Evolutionary conservation across 2,113 vertebrate species (phyloP).

Genomic region (Myotis yumanensis): DNA sequence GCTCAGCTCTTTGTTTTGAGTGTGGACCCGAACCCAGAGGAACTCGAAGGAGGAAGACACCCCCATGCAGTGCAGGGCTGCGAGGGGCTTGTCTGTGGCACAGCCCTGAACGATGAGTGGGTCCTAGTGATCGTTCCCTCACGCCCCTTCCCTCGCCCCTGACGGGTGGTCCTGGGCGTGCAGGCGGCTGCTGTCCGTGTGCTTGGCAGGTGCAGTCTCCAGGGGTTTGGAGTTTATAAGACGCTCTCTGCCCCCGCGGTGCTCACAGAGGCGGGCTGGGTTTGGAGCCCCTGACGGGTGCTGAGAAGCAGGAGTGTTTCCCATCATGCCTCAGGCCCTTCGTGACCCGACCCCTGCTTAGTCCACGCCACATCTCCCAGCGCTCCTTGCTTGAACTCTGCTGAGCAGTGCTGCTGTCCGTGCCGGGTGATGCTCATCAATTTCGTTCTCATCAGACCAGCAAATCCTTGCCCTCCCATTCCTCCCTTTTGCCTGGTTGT

Average conservation of each 20-base stretch:
- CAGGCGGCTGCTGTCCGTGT: not conserved
- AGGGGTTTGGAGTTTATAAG: not conserved
- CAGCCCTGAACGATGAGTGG: rapidly evolving
- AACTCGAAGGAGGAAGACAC: not conserved
- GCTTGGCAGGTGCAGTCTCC: rapidly evolving
- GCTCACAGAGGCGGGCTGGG: not conserved
- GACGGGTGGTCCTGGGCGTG: rapidly evolving
- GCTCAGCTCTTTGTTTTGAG: not conserved
- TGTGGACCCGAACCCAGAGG: not conserved
- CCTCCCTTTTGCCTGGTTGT: not conserved
- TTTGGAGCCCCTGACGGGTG: rapidly evolving
- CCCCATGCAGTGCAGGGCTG: rapidly evolving
- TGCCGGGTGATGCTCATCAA: not conserved
- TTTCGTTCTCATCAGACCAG: not conserved
- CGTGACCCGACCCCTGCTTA: rapidly evolving
- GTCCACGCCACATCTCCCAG: rapidly evolving
- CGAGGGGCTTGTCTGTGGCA: not conserved
- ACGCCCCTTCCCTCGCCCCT: rapidly evolving
- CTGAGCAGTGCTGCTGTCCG: not conserved
- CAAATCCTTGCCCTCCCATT: not conserved
- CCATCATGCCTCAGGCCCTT: not conserved
- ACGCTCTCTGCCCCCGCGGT: rapidly evolving
- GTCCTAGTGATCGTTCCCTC: too few relatives aligned
- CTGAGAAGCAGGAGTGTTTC: not conserved
- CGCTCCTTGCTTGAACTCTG: not conserved